A percentile compares a stretch with the other conserved stretches of the same genome.
phyloP scores from a whole-genome alignment of 64 coral and sea anemone species.

The Dendronephthya gigantea region DNA sequence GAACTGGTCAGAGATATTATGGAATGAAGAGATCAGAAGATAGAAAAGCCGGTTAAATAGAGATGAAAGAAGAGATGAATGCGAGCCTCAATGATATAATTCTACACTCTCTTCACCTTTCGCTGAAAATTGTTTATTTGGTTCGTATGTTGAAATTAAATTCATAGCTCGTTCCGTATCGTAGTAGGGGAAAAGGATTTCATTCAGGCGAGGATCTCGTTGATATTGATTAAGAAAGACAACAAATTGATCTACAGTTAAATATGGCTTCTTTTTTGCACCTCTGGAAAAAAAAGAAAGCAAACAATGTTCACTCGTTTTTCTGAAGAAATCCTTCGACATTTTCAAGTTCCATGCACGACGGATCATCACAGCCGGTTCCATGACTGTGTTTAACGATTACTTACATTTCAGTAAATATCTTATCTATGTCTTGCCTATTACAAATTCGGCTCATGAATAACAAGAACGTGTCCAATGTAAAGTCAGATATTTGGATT shows the following conservation, averaged over 20 bases:
- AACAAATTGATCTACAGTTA: conserved; percentile 80
- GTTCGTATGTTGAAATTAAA: conserved; percentile 78
- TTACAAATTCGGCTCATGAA: not conserved
- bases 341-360: too few relatives aligned
- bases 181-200: conserved; percentile 94
- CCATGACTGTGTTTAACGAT: not conserved
- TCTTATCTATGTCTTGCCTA: conserved; percentile 11
- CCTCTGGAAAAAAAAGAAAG: conserved; percentile 37
- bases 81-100: too few relatives aligned
- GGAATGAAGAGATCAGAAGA: not conserved
- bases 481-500: not conserved
- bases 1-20: too few relatives aligned
- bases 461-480: not conserved
- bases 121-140: conserved; percentile 82
- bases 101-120: conserved; percentile 48
- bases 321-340: too few relatives aligned
- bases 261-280: conserved; percentile 91
- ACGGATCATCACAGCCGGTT: not conserved
- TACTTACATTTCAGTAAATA: not conserved
- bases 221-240: conserved; percentile 86
- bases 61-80: too few relatives aligned
- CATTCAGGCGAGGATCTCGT: conserved; percentile 85
- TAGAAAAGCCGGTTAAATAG: too few relatives aligned
- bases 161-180: conserved; percentile 63
- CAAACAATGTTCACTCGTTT: not conserved